Evolutionary conservation across 2,888 invertebrate species (phyloP).

Genomic region (Hirtodrosophila confusa): DNA sequence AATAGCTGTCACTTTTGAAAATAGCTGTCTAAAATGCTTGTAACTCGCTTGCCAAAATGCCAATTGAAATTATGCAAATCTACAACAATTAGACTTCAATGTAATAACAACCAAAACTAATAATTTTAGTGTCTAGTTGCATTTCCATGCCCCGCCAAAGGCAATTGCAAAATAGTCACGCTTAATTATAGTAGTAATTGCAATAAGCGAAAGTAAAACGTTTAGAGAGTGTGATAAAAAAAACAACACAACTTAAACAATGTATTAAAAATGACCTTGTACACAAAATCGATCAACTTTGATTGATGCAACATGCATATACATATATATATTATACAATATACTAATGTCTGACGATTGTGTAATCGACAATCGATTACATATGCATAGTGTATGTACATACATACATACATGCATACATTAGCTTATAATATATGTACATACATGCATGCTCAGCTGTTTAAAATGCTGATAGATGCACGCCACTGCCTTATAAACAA

Average conservation of each 20-base stretch:
- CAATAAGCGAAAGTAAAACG: constrained; percentile 75
- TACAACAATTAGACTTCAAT: constrained; percentile 17
- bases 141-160: constrained; percentile 2
- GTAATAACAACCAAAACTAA: neutral
- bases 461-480: constrained; percentile 27
- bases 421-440: neutral
- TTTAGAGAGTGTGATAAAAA: constrained; percentile 66
- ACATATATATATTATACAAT: neutral
- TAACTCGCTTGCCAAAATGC: constrained; percentile 9
- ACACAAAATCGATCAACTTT: constrained; percentile 55
- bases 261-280: constrained; percentile 57
- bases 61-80: constrained; percentile 32
- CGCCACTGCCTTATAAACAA: neutral
- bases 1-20: constrained; percentile 24
- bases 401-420: constrained; percentile 16
- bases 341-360: constrained; percentile 27
- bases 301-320: constrained; percentile 46
- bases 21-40: constrained; percentile 7
- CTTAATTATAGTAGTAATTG: constrained; percentile 43
- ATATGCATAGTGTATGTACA: constrained; percentile 6
- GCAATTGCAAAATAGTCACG: constrained; percentile 39
- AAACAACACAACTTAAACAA: constrained; percentile 4
- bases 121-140: constrained; percentile 3
- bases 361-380: constrained; percentile 43
- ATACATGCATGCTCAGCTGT: constrained; percentile 32